Percentiles rank a stretch among this genome's conserved stretches.
Evolutionary conservation across 1,140 invertebrate genomes (phyloP).

Genomic region (Hylyphantes graminicola): DNA sequence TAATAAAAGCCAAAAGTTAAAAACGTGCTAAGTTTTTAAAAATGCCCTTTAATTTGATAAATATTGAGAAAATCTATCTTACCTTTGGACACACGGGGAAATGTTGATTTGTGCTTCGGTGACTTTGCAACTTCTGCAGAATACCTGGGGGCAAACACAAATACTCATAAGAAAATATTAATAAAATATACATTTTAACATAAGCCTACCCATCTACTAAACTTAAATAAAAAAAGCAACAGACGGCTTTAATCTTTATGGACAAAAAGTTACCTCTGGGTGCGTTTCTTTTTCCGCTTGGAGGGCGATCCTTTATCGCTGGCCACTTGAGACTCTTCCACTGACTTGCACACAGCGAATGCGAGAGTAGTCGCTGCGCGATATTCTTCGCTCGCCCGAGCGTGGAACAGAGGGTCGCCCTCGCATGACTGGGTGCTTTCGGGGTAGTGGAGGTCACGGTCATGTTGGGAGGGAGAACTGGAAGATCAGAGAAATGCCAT

Average conservation of each 20-base stretch:
- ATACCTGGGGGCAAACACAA: not conserved
- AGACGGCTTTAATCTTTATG: too few species aligned
- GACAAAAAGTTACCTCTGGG: constrained; percentile 6
- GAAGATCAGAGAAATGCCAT: too few species aligned
- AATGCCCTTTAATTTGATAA: too few species aligned
- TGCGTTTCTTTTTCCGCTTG: constrained; percentile 48
- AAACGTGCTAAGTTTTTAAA: too few species aligned
- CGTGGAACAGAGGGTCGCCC: constrained; percentile 25
- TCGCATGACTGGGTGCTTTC: constrained; percentile 48
- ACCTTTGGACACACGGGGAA: constrained; percentile 27
- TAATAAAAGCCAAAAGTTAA: too few species aligned
- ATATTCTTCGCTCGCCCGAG: constrained; percentile 44
- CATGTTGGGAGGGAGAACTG: constrained; percentile 31
- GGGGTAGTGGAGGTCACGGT: constrained; percentile 36
- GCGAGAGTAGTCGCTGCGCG: constrained; percentile 44
- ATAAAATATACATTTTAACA: too few species aligned
- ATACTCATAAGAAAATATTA: too few species aligned
- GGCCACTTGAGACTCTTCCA: not conserved
- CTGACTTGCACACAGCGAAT: constrained; percentile 39
- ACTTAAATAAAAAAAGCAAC: too few species aligned
- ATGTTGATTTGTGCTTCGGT: constrained; percentile 48
- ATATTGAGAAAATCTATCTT: constrained; percentile 7
- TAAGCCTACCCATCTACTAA: too few species aligned
- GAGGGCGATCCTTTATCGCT: constrained; percentile 3
- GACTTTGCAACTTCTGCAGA: constrained; percentile 36